Evolutionary conservation across 2,888 invertebrate genomes (phyloP).

Genomic region (Scaptomyza flava): DNA sequence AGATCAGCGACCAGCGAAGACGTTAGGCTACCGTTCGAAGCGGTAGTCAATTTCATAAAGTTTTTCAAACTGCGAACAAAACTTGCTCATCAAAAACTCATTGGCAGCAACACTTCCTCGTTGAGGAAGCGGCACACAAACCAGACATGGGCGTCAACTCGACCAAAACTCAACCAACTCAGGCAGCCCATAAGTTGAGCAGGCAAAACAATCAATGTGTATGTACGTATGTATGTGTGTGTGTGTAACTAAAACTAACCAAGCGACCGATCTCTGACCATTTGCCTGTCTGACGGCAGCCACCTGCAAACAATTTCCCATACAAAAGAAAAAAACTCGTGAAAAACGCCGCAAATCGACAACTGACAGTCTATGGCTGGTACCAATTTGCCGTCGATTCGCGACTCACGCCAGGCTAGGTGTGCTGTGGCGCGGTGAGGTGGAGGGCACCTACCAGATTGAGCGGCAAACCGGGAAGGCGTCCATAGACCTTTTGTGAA

Average conservation of each 20-base stretch:
- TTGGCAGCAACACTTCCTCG: conserved; percentile 59
- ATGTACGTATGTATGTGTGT: conserved; percentile 5
- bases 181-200: conserved; percentile 25
- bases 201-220: conserved; percentile 6
- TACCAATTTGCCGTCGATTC: conserved; percentile 80
- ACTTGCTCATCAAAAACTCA: conserved; percentile 43
- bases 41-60: conserved; percentile 4
- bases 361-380: conserved; percentile 74
- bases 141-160: conserved; percentile 39
- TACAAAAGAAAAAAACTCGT: conserved; percentile 50
- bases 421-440: not conserved
- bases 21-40: conserved; percentile 23
- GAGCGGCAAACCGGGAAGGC: conserved; percentile 51
- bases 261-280: conserved; percentile 49
- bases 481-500: conserved; percentile 83
- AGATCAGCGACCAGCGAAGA: not conserved
- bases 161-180: conserved; percentile 23
- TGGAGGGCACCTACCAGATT: not conserved
- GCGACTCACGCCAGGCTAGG: conserved; percentile 61
- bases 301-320: conserved; percentile 75
- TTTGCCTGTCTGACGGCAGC: conserved; percentile 64
- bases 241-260: conserved; percentile 26
- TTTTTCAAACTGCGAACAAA: conserved; percentile 14
- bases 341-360: conserved; percentile 79
- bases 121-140: conserved; percentile 34